phyloP scores from a whole-genome alignment of 2,888 invertebrate species.

The Altica lythri region DNA sequence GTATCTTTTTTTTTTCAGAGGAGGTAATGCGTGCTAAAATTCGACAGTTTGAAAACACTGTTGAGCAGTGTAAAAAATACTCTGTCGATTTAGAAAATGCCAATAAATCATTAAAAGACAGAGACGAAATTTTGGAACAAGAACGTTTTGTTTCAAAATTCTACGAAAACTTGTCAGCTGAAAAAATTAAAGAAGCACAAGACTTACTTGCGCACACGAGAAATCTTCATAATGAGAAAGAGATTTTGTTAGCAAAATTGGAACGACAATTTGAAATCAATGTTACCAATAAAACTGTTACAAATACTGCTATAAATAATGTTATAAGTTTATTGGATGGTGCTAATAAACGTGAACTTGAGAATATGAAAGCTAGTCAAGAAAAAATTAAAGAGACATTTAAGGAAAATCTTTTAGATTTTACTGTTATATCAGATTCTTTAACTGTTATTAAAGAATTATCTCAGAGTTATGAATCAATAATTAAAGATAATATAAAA shows the following conservation, averaged over 20 bases:
- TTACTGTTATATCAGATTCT: conserved; percentile 7
- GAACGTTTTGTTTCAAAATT: conserved; percentile 37
- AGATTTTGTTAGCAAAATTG: conserved; percentile 38
- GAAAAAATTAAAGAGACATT: conserved; percentile 1
- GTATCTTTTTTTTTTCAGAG: conserved; percentile 24
- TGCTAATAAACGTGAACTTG: conserved; percentile 12
- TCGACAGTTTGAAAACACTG: conserved; percentile 31
- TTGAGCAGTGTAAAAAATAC: conserved; percentile 26
- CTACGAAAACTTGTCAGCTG: conserved; percentile 34
- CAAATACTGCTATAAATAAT: conserved; percentile 15
- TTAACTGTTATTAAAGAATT: conserved; percentile 2
- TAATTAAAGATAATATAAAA: conserved; percentile 4
- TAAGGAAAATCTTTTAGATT: conserved; percentile 5
- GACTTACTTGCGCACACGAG: conserved; percentile 32
- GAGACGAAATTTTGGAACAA: conserved; percentile 33
- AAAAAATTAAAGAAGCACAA: conserved; percentile 33
- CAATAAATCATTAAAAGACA: conserved; percentile 28
- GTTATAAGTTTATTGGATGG: conserved; percentile 21
- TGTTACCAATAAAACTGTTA: conserved; percentile 28
- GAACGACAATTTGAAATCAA: conserved; percentile 39
- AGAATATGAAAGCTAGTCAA: conserved; percentile 2
- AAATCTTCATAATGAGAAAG: conserved; percentile 33
- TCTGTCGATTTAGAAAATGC: conserved; percentile 26
- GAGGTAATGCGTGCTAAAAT: conserved; percentile 24
- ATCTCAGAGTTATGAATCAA: background rate